Conservation (phyloP, 1,140 invertebrate genomes). For the Gryllus bimaculatus region DNA sequence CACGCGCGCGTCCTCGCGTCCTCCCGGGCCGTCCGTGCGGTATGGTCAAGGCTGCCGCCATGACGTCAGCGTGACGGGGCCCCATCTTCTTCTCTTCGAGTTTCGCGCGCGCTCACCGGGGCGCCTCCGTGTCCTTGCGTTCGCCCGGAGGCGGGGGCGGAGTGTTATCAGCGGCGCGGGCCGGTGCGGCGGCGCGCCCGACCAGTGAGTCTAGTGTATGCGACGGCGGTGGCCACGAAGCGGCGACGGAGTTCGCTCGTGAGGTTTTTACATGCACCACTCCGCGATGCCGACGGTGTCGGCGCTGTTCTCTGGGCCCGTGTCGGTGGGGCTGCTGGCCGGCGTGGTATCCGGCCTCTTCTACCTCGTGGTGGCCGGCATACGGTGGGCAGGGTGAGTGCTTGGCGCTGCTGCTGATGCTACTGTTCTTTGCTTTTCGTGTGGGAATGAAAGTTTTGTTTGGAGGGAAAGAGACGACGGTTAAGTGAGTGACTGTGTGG, state of each 20-base stretch:
- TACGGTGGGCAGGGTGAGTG: conserved; percentile 23
- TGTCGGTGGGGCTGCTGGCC: conserved; percentile 20
- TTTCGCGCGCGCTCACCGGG: no score
- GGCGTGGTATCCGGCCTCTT: conserved; percentile 21
- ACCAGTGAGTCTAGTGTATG: no score
- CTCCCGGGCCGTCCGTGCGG: neutral
- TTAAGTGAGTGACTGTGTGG: no score
- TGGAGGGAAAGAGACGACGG: neutral
- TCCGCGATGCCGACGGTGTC: conserved; percentile 18
- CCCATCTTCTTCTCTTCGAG: neutral
- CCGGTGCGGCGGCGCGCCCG: neutral
- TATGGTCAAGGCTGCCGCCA: neutral
- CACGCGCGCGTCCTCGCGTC: no score
- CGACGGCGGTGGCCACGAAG: no score
- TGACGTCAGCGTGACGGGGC: neutral
- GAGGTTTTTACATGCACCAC: neutral
- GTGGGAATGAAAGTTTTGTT: neutral
- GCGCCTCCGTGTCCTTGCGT: neutral
- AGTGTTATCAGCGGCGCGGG: no score
- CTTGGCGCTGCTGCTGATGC: neutral
- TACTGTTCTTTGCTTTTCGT: neutral
- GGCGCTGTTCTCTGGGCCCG: conserved; percentile 15
- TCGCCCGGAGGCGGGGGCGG: no score
- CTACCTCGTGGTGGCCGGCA: conserved; percentile 19
- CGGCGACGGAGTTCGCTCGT: neutral